phyloP scores from a whole-genome alignment of 2,113 vertebrate genomes.

The Centropus unirufus region DNA sequence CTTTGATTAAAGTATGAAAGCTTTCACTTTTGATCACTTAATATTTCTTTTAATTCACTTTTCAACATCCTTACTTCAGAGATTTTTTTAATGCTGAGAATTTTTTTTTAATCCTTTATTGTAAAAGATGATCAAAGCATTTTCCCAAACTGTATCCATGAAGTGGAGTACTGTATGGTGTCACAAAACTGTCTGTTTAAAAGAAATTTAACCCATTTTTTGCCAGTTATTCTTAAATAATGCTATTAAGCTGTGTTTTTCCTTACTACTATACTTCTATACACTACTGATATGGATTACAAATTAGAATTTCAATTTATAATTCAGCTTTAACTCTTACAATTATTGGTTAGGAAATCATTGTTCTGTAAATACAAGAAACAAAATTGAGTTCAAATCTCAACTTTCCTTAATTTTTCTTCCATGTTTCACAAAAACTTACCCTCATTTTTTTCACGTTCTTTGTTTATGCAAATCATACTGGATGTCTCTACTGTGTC shows the following conservation, averaged over 20 bases:
- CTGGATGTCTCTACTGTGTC: accelerated
- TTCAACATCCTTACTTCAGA: background rate
- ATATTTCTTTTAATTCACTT: background rate
- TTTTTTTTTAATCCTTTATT: background rate
- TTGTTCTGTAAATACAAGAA: background rate
- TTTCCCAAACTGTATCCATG: background rate
- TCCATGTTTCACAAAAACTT: background rate
- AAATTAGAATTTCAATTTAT: background rate
- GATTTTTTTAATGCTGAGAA: background rate
- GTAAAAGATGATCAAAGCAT: background rate
- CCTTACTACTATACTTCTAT: background rate
- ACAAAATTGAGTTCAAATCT: background rate
- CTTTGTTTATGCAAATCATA: background rate
- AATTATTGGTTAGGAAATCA: background rate
- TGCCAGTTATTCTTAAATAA: background rate
- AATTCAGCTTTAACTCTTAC: background rate
- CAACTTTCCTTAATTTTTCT: background rate
- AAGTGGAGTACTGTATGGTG: background rate
- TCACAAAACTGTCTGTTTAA: background rate
- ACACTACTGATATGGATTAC: background rate
- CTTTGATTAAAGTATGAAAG: background rate
- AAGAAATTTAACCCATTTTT: background rate
- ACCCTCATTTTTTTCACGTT: background rate
- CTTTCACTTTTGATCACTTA: background rate
- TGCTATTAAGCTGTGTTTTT: background rate